Percentiles rank a stretch among this genome's conserved stretches.
These are phyloP conservation scores for Anthonomus grandis DNA, from an alignment of 1,140 invertebrate species.

Conservation along the genomic window DNA sequence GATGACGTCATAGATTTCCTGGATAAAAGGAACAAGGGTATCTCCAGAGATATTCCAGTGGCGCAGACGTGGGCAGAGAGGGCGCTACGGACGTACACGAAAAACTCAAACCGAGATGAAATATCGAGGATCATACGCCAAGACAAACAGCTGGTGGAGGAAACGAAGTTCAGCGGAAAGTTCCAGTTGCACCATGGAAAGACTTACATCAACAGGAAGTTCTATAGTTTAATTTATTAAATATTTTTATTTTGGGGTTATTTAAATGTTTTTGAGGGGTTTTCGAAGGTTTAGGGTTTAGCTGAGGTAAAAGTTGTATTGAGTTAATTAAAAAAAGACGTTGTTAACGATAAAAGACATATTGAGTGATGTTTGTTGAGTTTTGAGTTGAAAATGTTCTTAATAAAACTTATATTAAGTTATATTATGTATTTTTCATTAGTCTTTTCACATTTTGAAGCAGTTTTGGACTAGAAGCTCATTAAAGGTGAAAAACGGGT, in stretches of 20 bases:
- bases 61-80: slow-evolving; percentile 81
- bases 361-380: background rate
- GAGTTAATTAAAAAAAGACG: background rate
- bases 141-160: slow-evolving; percentile 40
- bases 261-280: no score
- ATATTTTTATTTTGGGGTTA: no score
- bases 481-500: no score
- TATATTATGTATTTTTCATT: slow-evolving; percentile 1
- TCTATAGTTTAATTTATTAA: slow-evolving; percentile 15
- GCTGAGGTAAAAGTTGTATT: no score
- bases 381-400: background rate
- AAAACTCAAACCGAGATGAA: slow-evolving; percentile 45
- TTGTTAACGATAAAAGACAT: background rate
- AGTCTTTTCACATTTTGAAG: no score
- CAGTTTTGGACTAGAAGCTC: no score
- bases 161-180: slow-evolving; percentile 38
- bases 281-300: no score
- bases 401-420: background rate
- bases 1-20: slow-evolving; percentile 78
- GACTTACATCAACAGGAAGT: slow-evolving; percentile 41
- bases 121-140: slow-evolving; percentile 29
- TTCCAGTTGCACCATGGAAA: slow-evolving; percentile 43
- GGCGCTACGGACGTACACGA: slow-evolving; percentile 64
- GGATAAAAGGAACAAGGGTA: slow-evolving; percentile 68
- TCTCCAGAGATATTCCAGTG: slow-evolving; percentile 64